These are phyloP conservation scores for Drosophila parvula DNA, from an alignment of 1,140 invertebrate genomes.

Conservation along the genomic window DNA sequence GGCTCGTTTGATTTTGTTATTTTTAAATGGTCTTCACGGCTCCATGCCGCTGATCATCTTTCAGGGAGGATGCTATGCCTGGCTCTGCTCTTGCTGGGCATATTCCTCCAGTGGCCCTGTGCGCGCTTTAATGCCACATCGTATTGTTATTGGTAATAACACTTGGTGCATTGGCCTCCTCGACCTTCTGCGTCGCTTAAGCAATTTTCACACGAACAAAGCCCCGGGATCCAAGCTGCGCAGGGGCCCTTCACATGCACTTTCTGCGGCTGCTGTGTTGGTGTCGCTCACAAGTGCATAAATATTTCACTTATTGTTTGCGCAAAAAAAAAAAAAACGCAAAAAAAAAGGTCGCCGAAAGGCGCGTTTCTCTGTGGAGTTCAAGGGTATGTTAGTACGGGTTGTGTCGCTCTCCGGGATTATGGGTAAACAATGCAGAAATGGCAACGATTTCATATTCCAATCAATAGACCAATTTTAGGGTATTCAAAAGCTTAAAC, in stretches of 20 bases:
- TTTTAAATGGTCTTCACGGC: constrained; percentile 35
- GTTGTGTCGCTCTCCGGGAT: background rate
- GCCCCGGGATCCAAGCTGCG: background rate
- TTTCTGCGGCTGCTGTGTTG: constrained; percentile 11
- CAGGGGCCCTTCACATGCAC: constrained; percentile 30
- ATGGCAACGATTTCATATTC: background rate
- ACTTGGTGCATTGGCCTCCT: constrained; percentile 39
- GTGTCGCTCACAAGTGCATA: constrained; percentile 33
- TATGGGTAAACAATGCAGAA: background rate
- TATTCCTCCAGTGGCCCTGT: constrained; percentile 17
- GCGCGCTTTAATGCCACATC: constrained; percentile 27
- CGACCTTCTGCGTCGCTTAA: constrained; percentile 34
- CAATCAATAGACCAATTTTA: background rate
- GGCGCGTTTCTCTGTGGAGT: constrained; percentile 31
- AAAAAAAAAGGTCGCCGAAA: constrained; percentile 35
- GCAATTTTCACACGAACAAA: constrained; percentile 31
- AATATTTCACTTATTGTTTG: constrained; percentile 46
- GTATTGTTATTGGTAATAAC: constrained; percentile 33
- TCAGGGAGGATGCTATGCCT: background rate
- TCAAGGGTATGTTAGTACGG: constrained; percentile 40
- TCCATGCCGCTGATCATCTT: constrained; percentile 20
- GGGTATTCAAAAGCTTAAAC: background rate
- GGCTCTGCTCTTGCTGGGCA: background rate
- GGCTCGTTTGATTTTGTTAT: constrained; percentile 32
- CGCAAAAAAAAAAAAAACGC: background rate